phyloP scores from a whole-genome alignment of 2,888 invertebrate genomes.

The Proisotoma minuta region DNA sequence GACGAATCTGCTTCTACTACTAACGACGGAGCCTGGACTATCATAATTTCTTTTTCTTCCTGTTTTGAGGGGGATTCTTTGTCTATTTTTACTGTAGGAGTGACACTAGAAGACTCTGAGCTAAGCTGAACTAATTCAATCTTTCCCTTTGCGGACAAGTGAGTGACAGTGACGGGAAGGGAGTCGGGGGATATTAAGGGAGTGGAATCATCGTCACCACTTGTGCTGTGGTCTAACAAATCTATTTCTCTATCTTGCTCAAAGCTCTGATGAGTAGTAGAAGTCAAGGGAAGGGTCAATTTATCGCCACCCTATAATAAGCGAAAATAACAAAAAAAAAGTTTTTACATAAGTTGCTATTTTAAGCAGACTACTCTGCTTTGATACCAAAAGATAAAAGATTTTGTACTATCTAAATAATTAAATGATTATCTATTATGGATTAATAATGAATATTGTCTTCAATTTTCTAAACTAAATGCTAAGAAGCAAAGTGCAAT shows the following conservation, averaged over 20 bases:
- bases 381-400: too few relatives aligned
- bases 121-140: conserved; percentile 52
- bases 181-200: conserved; percentile 38
- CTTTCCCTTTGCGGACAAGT: conserved; percentile 57
- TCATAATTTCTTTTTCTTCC: conserved; percentile 5
- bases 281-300: conserved; percentile 45
- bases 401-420: too few relatives aligned
- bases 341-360: too few relatives aligned
- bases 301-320: conserved; percentile 47
- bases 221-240: conserved; percentile 25
- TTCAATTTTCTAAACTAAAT: too few relatives aligned
- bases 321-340: conserved; percentile 26
- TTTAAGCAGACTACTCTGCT: too few relatives aligned
- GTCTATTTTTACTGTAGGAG: conserved; percentile 6
- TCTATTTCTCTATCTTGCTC: conserved; percentile 21
- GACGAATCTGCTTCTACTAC: background rate
- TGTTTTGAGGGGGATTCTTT: background rate
- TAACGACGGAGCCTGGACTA: background rate
- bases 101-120: conserved; percentile 36
- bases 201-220: conserved; percentile 37
- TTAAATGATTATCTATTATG: too few relatives aligned
- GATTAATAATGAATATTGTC: too few relatives aligned
- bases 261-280: conserved; percentile 35
- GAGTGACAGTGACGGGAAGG: conserved; percentile 61
- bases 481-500: too few relatives aligned